Conservation (phyloP, 1,140 invertebrate genomes). For the Nilaparvata lugens region DNA sequence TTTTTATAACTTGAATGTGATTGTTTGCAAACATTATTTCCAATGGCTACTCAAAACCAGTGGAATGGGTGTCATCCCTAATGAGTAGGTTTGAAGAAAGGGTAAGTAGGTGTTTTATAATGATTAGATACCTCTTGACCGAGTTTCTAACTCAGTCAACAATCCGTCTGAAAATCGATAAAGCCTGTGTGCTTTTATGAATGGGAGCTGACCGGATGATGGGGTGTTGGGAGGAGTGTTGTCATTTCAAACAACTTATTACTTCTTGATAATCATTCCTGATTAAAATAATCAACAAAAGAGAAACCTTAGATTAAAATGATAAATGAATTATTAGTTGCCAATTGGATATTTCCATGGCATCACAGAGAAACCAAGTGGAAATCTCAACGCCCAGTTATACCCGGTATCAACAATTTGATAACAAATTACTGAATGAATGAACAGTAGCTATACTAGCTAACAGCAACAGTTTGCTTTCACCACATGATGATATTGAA, state of each 20-base stretch:
- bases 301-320: too few species aligned
- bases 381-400: too few species aligned
- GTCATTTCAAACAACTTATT: neutral
- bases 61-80: conserved; percentile 91
- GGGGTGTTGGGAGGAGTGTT: conserved; percentile 10
- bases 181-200: conserved; percentile 3
- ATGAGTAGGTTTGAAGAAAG: conserved; percentile 93
- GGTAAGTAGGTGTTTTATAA: conserved; percentile 44
- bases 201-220: neutral
- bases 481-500: too few species aligned
- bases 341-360: too few species aligned
- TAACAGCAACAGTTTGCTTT: too few species aligned
- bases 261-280: neutral
- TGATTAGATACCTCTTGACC: neutral
- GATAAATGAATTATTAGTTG: too few species aligned
- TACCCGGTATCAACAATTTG: too few species aligned
- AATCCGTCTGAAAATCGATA: conserved; percentile 7
- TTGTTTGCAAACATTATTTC: neutral
- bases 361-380: too few species aligned
- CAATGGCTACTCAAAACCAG: conserved; percentile 87
- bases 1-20: neutral
- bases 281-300: too few species aligned
- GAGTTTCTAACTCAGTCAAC: neutral
- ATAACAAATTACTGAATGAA: too few species aligned
- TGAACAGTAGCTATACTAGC: too few species aligned